Conservation (phyloP, 2,797 vertebrate genomes). For the Xiphophorus birchmanni region DNA sequence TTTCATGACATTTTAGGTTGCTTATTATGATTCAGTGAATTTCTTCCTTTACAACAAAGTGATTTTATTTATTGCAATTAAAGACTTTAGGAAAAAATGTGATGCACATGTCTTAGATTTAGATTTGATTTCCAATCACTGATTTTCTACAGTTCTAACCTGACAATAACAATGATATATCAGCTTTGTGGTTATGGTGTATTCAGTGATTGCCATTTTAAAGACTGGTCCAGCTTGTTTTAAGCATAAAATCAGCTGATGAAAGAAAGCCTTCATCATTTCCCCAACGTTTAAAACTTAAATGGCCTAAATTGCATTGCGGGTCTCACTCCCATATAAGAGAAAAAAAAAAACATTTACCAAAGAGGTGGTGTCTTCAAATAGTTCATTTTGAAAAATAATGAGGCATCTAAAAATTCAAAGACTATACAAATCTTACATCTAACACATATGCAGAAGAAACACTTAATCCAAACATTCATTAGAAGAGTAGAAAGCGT, state of each 20-base stretch:
- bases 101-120: not conserved
- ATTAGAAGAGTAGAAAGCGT: conserved; percentile 50
- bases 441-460: conserved; percentile 41
- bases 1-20: not conserved
- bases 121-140: not conserved
- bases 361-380: conserved; percentile 20
- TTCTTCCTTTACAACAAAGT: not conserved
- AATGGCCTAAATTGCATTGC: conserved; percentile 16
- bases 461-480: conserved; percentile 57
- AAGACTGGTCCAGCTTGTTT: not conserved
- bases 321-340: conserved; percentile 14
- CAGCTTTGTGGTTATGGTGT: not conserved
- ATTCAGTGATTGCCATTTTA: not conserved
- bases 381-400: conserved; percentile 42
- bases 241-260: not conserved
- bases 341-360: conserved; percentile 17
- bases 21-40: not conserved
- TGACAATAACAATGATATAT: not conserved
- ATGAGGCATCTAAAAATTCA: conserved; percentile 33
- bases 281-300: not conserved
- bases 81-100: not conserved
- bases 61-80: not conserved
- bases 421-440: conserved; percentile 36
- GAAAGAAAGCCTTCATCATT: not conserved
- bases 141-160: not conserved